These are phyloP conservation scores for Drosophila longiperda DNA, from an alignment of 2,888 invertebrate genomes.

Conservation along the genomic window DNA sequence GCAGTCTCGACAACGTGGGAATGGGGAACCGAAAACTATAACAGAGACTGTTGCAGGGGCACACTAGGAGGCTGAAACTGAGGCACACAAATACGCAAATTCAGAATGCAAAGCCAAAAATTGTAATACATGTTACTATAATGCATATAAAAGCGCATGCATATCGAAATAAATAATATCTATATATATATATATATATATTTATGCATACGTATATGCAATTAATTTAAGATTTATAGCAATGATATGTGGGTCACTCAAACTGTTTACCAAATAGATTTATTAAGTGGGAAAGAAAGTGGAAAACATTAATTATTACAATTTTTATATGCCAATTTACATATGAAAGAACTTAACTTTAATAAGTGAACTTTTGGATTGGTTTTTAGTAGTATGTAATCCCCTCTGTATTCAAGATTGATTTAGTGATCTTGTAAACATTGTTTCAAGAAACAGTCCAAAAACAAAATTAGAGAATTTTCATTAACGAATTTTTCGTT, in stretches of 20 bases:
- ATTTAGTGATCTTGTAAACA: rapidly evolving
- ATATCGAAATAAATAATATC: slow-evolving; percentile 14
- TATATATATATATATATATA: not conserved
- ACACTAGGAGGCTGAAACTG: not conserved
- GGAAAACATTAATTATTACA: not conserved
- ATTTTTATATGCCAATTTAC: not conserved
- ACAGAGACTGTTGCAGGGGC: not conserved
- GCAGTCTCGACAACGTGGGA: slow-evolving; percentile 56
- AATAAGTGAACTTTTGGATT: not conserved
- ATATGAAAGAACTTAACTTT: not conserved
- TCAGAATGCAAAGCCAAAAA: slow-evolving; percentile 30
- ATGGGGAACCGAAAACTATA: slow-evolving; percentile 12
- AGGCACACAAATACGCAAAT: slow-evolving; percentile 47
- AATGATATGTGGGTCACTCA: not conserved
- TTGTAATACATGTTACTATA: slow-evolving; percentile 41
- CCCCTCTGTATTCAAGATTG: not conserved
- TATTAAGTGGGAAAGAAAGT: not conserved
- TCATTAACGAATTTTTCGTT: not conserved
- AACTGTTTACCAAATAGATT: not conserved
- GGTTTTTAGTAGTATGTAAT: not conserved
- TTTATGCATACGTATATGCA: not conserved
- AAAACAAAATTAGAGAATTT: not conserved
- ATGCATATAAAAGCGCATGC: slow-evolving; percentile 6
- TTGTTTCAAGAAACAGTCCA: not conserved
- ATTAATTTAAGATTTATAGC: slow-evolving; percentile 8